Conservation (phyloP, 2,888 invertebrate genomes). For the Choreutis nemorana region DNA sequence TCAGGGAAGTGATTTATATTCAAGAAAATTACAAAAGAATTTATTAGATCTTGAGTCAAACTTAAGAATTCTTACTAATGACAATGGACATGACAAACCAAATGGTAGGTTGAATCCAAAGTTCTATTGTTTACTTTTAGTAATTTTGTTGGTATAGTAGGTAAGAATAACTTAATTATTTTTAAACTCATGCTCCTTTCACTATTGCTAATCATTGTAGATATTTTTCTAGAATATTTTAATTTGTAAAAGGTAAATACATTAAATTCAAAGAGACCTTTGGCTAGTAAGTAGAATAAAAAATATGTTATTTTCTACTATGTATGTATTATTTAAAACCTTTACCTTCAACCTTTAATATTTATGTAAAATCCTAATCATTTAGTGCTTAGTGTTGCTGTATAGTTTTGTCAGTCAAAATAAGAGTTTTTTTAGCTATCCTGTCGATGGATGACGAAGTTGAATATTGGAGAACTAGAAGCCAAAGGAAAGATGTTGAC, state of each 20-base stretch:
- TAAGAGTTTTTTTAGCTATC: constrained; percentile 57
- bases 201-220: no score
- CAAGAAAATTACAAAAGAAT: constrained; percentile 49
- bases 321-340: constrained; percentile 4
- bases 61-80: constrained; percentile 45
- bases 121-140: no score
- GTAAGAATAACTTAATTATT: no score
- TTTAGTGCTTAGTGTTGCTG: constrained; percentile 2
- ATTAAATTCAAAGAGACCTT: no score
- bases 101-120: constrained; percentile 42
- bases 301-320: constrained; percentile 1
- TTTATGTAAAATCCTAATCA: no score
- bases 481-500: constrained; percentile 50
- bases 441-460: constrained; percentile 74
- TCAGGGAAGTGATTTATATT: constrained; percentile 45
- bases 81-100: constrained; percentile 32
- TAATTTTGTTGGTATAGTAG: no score
- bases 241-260: no score
- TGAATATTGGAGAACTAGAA: constrained; percentile 71
- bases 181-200: no score
- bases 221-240: no score
- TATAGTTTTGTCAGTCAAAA: no score
- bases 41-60: constrained; percentile 45
- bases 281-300: no score
- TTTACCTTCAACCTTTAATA: no score